A percentile compares a stretch with the other conserved stretches of the same genome.
These are phyloP conservation scores for Melanerpes formicivorus DNA, from an alignment of 2,113 vertebrate genomes.

Conservation along the genomic window DNA sequence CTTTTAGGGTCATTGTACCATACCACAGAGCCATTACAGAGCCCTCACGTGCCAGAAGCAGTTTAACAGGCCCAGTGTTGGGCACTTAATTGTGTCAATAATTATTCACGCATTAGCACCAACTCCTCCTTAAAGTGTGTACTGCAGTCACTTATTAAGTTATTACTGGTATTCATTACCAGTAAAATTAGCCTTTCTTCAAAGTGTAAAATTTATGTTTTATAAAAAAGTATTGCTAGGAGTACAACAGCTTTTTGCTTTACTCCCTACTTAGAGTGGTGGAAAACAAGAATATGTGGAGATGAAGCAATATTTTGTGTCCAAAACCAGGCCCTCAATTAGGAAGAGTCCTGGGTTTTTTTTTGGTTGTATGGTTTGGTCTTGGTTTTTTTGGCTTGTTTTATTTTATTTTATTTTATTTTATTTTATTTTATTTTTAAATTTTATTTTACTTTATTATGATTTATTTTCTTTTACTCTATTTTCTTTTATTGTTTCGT, in stretches of 20 bases:
- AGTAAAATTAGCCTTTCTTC: conserved; percentile 68
- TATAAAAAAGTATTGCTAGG: conserved; percentile 26
- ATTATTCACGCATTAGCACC: conserved; percentile 66
- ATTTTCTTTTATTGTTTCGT: background rate
- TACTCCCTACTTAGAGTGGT: background rate
- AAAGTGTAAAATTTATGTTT: conserved; percentile 50
- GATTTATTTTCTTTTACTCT: too few relatives aligned
- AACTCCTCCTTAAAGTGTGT: conserved; percentile 52
- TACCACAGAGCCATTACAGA: conserved; percentile 28
- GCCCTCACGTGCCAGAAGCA: conserved; percentile 52
- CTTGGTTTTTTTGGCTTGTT: too few relatives aligned
- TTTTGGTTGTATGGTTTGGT: background rate
- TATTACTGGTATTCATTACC: conserved; percentile 70
- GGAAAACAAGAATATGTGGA: background rate
- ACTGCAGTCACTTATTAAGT: conserved; percentile 65
- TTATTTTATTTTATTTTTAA: background rate
- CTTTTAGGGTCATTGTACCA: conserved; percentile 29
- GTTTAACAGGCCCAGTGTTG: conserved; percentile 53
- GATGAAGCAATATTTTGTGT: background rate
- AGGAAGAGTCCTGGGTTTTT: background rate
- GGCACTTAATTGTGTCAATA: conserved; percentile 67
- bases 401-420: background rate
- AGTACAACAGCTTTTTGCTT: conserved; percentile 43
- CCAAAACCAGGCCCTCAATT: background rate
- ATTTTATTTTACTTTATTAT: background rate